Evolutionary conservation across 1,140 invertebrate genomes (phyloP), one percentile per base, ranked within the genome.

Genomic region (Teleogryllus occipitalis): DNA sequence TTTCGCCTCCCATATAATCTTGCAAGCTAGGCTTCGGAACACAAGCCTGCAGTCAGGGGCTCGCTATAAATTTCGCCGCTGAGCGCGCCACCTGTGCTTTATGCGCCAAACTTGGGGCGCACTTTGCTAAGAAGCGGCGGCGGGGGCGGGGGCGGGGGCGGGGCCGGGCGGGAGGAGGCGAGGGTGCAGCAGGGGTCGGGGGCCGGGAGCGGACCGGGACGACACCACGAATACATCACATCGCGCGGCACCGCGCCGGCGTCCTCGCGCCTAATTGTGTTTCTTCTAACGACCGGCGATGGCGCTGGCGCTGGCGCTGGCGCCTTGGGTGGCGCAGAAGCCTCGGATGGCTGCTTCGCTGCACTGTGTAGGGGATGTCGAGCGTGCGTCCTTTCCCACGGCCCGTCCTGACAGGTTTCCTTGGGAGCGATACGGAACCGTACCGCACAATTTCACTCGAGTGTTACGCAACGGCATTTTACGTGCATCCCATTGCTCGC

Each of bases 51-150:
- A 65, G 54, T 65, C 54, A 65, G 54, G 54, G 54, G 10, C 10
- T 10, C 54, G 54, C 54, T 18, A 65, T 65, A 65, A 65, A 65
- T 65, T 65, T 18, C 54, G 10, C 54, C 10, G 54, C 54, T 39
- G 54, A 65, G 54, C 54, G 54, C 54, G 54, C 76, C 76, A 77
- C 76, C 76, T 77, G 76, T 77, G 48, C 48, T 77, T 77, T 77
- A 77, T 77, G 76, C 46, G 47, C 76, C 48, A 22, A 77, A 77
- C 76, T 77, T 77, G 21, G 46, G 27, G 46, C 47, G 47, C 48
- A 77, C 76, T 77, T 77, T 49, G 47, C 76, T 21, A 18, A 48
- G 48, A 77, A 77, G 76, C 54, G 54, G 54, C 54, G 54, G 10
- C 10, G 54, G 49, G 49, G 49, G 54, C 18, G 54, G 54, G 54